phyloP scores from a whole-genome alignment of 2,888 invertebrate genomes.

The Heteropelma amictum region DNA sequence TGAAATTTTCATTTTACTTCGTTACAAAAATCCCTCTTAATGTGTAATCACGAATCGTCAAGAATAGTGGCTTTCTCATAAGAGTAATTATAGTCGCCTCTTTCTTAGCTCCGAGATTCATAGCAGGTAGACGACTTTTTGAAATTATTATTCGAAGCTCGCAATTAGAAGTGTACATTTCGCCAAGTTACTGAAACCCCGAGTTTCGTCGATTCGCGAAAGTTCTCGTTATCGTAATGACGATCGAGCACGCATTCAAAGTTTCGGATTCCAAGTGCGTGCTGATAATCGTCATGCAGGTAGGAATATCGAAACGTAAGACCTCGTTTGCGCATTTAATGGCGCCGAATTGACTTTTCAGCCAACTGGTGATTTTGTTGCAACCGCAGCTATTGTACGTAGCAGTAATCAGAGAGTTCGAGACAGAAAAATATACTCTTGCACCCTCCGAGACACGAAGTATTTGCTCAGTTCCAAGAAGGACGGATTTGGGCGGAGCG shows the following conservation, averaged over 20 bases:
- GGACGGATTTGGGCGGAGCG: too few species aligned
- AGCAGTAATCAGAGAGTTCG: too few species aligned
- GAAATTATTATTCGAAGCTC: slow-evolving; percentile 4
- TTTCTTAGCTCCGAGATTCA: neutral
- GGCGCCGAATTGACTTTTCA: slow-evolving; percentile 12
- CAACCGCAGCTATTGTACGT: neutral
- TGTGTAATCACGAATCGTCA: too few species aligned
- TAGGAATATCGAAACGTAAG: slow-evolving; percentile 3
- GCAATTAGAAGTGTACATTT: neutral
- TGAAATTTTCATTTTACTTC: too few species aligned
- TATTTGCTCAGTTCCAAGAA: too few species aligned
- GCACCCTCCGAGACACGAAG: too few species aligned
- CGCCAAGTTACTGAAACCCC: neutral
- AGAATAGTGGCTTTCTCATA: neutral
- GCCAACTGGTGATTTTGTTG: slow-evolving; percentile 2
- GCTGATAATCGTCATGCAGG: slow-evolving; percentile 17
- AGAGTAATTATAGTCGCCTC: neutral
- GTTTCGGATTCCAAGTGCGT: slow-evolving; percentile 28
- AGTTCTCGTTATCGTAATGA: slow-evolving; percentile 1
- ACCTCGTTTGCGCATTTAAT: slow-evolving; percentile 38
- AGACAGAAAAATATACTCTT: too few species aligned
- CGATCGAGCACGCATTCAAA: slow-evolving; percentile 8
- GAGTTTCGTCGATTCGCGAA: slow-evolving; percentile 7
- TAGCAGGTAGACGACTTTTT: neutral
- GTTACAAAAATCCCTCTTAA: too few species aligned